Percentiles rank a stretch among this genome's conserved stretches.
Evolutionary conservation across 2,113 vertebrate genomes (phyloP).

Genomic region (Tragelaphus strepsiceros): DNA sequence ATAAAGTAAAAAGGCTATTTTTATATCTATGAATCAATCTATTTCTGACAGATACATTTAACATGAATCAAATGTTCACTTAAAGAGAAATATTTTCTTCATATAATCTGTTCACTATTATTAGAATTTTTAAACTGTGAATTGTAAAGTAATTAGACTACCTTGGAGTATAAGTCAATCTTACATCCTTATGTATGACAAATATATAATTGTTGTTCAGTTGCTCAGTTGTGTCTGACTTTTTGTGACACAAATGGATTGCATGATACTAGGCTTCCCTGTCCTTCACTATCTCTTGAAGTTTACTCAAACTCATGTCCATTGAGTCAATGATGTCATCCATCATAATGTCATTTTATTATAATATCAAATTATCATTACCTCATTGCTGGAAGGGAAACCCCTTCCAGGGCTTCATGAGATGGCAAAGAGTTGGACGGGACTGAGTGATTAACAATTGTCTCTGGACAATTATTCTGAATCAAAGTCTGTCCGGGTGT

Average conservation of each 20-base stretch:
- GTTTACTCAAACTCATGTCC: neutral
- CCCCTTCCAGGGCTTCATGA: neutral
- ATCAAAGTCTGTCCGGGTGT: neutral
- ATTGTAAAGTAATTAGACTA: neutral
- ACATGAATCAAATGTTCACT: neutral
- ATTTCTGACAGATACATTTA: neutral
- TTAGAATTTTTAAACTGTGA: neutral
- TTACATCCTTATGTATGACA: neutral
- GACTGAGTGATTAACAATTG: neutral
- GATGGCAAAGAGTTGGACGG: neutral
- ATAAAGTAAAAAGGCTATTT: neutral
- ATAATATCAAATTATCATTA: neutral
- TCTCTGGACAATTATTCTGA: neutral
- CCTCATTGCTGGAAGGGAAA: neutral
- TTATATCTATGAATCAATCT: neutral
- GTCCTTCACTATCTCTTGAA: neutral
- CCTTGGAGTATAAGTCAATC: neutral
- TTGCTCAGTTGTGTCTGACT: neutral
- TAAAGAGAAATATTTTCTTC: neutral
- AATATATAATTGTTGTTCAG: neutral
- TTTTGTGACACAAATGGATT: neutral
- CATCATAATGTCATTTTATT: neutral
- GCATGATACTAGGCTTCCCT: neutral
- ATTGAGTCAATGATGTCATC: neutral
- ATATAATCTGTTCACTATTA: neutral